Evolutionary conservation across 2,113 vertebrate species (phyloP).

Genomic region (Limnothrissa miodon): DNA sequence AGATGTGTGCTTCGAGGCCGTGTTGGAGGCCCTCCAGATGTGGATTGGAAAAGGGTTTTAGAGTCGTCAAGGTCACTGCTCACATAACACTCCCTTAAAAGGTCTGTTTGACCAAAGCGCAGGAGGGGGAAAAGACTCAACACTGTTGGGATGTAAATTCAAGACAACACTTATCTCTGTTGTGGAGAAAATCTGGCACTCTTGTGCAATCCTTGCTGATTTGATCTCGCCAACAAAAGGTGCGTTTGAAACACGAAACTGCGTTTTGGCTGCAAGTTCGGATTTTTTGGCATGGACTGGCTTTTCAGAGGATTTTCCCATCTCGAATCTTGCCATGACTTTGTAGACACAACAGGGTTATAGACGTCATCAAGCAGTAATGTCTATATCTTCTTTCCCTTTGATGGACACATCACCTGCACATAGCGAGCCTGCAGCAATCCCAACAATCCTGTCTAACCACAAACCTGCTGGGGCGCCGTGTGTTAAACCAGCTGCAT

Average conservation of each 20-base stretch:
- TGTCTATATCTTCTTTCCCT: neutral
- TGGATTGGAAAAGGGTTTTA: neutral
- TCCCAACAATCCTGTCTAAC: neutral
- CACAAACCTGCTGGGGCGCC: neutral
- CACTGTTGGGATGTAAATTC: neutral
- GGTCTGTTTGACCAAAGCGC: neutral
- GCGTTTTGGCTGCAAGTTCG: neutral
- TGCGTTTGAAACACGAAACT: neutral
- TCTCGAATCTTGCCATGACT: neutral
- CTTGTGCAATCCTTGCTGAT: neutral
- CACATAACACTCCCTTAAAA: neutral
- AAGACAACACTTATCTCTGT: neutral
- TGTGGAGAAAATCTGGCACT: neutral
- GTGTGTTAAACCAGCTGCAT: neutral
- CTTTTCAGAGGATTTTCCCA: conserved; percentile 8
- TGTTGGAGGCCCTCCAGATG: neutral
- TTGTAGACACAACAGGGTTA: neutral
- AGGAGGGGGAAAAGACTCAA: neutral
- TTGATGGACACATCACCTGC: neutral
- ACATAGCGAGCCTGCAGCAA: neutral
- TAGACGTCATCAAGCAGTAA: neutral
- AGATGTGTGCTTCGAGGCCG: neutral
- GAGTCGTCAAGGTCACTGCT: neutral
- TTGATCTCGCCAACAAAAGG: neutral
- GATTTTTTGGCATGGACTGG: neutral